phyloP scores from a whole-genome alignment of 2,113 vertebrate species.

The Seriola quinqueradiata region DNA sequence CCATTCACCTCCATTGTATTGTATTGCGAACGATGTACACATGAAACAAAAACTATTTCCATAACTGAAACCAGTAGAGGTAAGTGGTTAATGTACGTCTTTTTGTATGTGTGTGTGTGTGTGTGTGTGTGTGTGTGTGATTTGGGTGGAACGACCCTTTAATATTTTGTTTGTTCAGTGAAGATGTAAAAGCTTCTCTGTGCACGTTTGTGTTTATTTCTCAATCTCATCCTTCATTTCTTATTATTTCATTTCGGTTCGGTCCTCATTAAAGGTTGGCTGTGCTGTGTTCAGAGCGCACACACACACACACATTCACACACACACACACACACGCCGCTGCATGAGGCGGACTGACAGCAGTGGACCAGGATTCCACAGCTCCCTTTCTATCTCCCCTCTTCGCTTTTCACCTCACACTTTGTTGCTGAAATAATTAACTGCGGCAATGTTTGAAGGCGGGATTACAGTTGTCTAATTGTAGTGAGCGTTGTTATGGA shows the following conservation, averaged over 20 bases:
- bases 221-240: conserved; percentile 45
- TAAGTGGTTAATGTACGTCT: background rate
- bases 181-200: background rate
- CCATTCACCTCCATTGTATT: background rate
- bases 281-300: conserved; percentile 16
- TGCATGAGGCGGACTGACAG: conserved; percentile 82
- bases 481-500: conserved; percentile 95
- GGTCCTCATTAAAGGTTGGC: conserved; percentile 80
- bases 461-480: conserved; percentile 96
- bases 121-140: background rate
- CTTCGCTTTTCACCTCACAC: conserved; percentile 86
- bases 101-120: background rate
- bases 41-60: conserved; percentile 8
- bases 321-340: conserved; percentile 63
- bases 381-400: conserved; percentile 86
- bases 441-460: conserved; percentile 90
- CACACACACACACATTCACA: conserved; percentile 62
- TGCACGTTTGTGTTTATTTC: conserved; percentile 51
- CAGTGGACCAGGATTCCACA: conserved; percentile 81
- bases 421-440: conserved; percentile 92
- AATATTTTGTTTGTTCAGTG: conserved; percentile 25
- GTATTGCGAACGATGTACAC: background rate
- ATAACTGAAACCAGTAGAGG: background rate
- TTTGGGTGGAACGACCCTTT: background rate
- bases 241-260: conserved; percentile 49